A percentile compares a stretch with the other conserved stretches of the same genome.
These are phyloP conservation scores for Scolopax mira DNA, from an alignment of 2,113 vertebrate species.

Conservation along the genomic window DNA sequence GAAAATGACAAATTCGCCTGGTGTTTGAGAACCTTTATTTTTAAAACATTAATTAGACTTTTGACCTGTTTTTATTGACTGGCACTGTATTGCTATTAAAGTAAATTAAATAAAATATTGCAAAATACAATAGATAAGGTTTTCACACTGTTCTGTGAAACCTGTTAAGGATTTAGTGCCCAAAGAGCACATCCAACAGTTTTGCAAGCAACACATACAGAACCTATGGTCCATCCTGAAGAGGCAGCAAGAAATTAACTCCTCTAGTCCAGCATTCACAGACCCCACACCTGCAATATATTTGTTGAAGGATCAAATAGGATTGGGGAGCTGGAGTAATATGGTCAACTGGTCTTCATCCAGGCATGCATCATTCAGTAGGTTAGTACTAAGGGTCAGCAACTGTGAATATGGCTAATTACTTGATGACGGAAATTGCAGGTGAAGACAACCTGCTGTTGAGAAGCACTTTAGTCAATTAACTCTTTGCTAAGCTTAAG, in stretches of 20 bases:
- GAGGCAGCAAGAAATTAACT: constrained; percentile 62
- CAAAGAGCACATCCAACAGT: constrained; percentile 28
- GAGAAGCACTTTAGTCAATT: constrained; percentile 65
- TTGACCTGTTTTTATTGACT: constrained; percentile 80
- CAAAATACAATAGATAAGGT: constrained; percentile 38
- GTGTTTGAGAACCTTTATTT: constrained; percentile 89
- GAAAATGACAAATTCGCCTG: constrained; percentile 77
- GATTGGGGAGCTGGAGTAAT: constrained; percentile 63
- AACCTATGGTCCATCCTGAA: constrained; percentile 18
- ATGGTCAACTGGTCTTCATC: constrained; percentile 74
- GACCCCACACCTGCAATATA: constrained; percentile 70
- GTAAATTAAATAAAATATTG: constrained; percentile 63
- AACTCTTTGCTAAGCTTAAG: constrained; percentile 68
- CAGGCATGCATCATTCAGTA: constrained; percentile 70
- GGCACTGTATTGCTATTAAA: constrained; percentile 68
- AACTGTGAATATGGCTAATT: constrained; percentile 78
- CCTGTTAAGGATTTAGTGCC: constrained; percentile 51
- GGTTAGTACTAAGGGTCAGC: constrained; percentile 72
- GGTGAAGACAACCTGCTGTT: constrained; percentile 73
- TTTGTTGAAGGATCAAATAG: constrained; percentile 66
- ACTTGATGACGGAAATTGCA: constrained; percentile 71
- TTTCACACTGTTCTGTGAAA: constrained; percentile 51
- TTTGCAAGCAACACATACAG: constrained; percentile 45
- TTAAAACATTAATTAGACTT: constrained; percentile 88
- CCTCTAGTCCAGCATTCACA: not conserved